Base-by-base conservation (phyloP, 92 coral and sea anemone genomes). In the Epizoanthus stellaris region DNA sequence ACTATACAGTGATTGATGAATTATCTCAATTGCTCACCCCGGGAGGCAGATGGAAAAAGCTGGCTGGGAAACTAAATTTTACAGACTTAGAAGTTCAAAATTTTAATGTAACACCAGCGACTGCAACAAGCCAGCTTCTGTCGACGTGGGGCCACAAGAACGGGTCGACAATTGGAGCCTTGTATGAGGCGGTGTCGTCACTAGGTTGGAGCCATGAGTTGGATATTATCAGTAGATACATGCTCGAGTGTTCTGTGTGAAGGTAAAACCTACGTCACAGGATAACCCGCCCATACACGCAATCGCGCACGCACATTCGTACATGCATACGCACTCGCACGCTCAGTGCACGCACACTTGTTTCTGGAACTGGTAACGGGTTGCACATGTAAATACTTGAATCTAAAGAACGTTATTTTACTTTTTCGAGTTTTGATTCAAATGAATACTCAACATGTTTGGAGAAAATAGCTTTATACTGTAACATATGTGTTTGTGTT, bases 101-200 rank as follows among this genome's bases (percentile, higher is more conserved):
- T 68, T 91, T 94, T 21, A 80, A 77, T 12, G 5, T 94, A 0
- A 85, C 74, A 13, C 89, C 72, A 20, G 67, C 68, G 1, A 59
- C 23, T 12, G 93, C 98, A 0, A 92, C 98, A 0, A 83, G 69
- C 13, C 57, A 43, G 9, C 86, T 94, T 91, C 70, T 94, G 57
- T 73, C 75, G 0, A 84, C 83, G 11, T 94, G 98, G 98, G 88
- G 93, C 0, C 98, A 94, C 1, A 84, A 53, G 11, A 79, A 85
- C 2, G 82, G 74, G 3, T 82, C 94, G 3, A 94, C 94, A 5
- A 70, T 94, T 2, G 66, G 82, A 14, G 34, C 54, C 14, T 66
- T 90, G 9, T 73, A 57, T 63, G 86, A 85, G 0, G 87, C 73
- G 8, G 61, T 92, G 19, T 23, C 52, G 10, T 34, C 53, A 5